phyloP scores from a whole-genome alignment of 1,140 invertebrate genomes.

The Drosophila kanapiae region DNA sequence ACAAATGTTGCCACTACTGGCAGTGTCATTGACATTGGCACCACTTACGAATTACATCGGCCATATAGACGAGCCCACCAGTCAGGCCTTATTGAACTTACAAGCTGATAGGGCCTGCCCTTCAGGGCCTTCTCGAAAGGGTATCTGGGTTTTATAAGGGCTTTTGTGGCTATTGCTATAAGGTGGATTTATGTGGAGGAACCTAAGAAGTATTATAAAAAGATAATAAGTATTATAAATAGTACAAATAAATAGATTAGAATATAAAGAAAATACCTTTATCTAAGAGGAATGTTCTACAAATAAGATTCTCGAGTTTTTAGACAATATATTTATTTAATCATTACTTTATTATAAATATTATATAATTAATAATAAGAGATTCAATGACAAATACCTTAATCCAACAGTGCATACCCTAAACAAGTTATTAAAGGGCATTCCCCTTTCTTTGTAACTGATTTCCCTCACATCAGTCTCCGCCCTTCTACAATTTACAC shows the following conservation, averaged over 20 bases:
- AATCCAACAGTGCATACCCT: not conserved
- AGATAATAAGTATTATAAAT: no score
- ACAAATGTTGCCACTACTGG: constrained; percentile 29
- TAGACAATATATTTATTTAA: no score
- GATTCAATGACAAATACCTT: no score
- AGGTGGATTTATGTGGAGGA: not conserved
- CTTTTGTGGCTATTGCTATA: not conserved
- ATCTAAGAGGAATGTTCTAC: not conserved
- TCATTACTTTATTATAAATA: no score
- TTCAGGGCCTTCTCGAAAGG: not conserved
- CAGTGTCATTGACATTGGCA: constrained; percentile 50
- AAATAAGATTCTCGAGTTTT: not conserved
- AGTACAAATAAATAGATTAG: no score
- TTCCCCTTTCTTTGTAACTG: not conserved
- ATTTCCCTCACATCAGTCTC: not conserved
- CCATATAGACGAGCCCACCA: constrained; percentile 24
- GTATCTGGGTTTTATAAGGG: not conserved
- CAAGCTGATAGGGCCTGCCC: constrained; percentile 6
- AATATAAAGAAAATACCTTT: no score
- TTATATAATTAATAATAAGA: no score
- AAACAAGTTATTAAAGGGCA: not conserved
- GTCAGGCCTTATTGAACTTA: constrained; percentile 1
- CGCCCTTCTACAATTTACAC: not conserved
- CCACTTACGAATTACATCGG: constrained; percentile 15
- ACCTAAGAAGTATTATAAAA: no score